These are phyloP conservation scores for Indri indri DNA, from an alignment of 2,113 vertebrate species.

Conservation along the genomic window DNA sequence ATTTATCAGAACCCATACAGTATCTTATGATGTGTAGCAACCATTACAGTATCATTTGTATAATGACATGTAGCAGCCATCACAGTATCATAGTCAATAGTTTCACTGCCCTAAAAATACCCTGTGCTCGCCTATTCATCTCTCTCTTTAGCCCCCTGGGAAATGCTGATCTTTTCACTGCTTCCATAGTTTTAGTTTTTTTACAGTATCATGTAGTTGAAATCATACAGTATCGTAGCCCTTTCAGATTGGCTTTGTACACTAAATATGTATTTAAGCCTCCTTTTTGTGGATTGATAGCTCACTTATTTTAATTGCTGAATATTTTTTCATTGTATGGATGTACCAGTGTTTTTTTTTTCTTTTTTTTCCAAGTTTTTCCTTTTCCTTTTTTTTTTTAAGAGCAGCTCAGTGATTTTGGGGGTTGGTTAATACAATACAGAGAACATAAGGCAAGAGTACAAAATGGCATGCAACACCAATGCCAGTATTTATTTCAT, in stretches of 20 bases:
- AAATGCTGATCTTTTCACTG: not conserved
- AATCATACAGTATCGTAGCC: not conserved
- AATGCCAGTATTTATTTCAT: no score
- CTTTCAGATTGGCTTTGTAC: not conserved
- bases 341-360: not conserved
- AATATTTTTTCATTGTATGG: not conserved
- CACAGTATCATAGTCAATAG: not conserved
- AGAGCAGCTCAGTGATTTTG: no score
- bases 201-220: not conserved
- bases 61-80: not conserved
- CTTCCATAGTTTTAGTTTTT: not conserved
- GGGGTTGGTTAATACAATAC: no score
- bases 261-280: not conserved
- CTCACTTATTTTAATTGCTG: not conserved
- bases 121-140: not conserved
- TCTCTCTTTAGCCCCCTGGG: not conserved
- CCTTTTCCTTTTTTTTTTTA: no score
- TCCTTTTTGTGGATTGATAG: not conserved
- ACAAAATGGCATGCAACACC: no score
- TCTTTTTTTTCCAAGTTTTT: no score
- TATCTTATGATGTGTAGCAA: no score
- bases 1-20: no score
- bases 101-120: not conserved
- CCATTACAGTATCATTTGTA: no score
- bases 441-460: no score